These are phyloP conservation scores for Poeciliopsis occidentalis DNA, from an alignment of 2,113 vertebrate genomes.

Conservation along the genomic window DNA sequence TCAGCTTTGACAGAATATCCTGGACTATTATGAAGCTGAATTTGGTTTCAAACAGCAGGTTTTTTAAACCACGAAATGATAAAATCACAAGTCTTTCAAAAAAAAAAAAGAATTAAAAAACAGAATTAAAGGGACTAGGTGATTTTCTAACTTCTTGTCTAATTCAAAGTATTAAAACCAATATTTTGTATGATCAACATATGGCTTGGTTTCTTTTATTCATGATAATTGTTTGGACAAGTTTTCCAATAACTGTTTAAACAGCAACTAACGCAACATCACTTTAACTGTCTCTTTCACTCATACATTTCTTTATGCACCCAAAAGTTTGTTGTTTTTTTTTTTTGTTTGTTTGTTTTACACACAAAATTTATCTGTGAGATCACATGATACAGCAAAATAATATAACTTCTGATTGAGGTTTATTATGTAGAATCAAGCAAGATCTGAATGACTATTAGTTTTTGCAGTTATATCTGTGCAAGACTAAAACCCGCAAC, in stretches of 20 bases:
- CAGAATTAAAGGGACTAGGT: neutral
- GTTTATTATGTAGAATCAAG: neutral
- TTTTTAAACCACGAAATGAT: neutral
- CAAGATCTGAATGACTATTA: slow-evolving; percentile 36
- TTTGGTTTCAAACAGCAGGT: neutral
- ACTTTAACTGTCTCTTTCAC: neutral
- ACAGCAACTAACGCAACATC: neutral
- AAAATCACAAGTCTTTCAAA: neutral
- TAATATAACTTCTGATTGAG: neutral
- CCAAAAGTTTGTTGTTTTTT: neutral
- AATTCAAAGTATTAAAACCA: no score
- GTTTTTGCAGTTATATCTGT: slow-evolving; percentile 15
- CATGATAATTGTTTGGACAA: neutral
- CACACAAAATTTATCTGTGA: neutral
- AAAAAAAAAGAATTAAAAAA: no score
- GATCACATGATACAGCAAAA: neutral
- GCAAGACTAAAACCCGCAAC: slow-evolving; percentile 22
- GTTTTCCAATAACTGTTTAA: neutral
- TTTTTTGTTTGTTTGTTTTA: neutral
- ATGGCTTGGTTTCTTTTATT: neutral
- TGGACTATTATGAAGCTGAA: neutral
- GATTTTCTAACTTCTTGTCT: no score
- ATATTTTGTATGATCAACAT: neutral
- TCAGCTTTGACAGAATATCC: neutral
- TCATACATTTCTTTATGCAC: neutral